Base-by-base conservation (phyloP, 2,888 invertebrate species). In the Rambutsinella grinnellia region DNA sequence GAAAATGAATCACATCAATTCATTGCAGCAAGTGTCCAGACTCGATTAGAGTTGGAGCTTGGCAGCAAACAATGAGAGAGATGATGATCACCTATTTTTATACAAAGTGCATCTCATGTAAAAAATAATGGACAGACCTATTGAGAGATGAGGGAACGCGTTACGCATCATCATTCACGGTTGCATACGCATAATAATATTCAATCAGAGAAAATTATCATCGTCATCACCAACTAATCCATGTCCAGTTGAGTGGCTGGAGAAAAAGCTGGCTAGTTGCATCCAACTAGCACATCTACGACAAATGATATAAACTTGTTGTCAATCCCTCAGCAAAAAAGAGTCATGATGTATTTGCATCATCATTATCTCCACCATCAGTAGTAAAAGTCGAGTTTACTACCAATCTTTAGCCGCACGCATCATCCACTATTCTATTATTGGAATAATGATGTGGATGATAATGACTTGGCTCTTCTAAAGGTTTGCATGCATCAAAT, bases 91-190 rank as follows among this genome's bases (percentile, higher is more conserved):
- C n/a, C n/a, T n/a, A n/a, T n/a, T n/a, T n/a, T n/a, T n/a, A n/a
- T 36, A 36, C 13, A 5, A 36, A 13, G 36, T 36, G 36, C 44
- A 66, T 66, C 53, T 46, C 36, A 56, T 46, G 54, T 23, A 49
- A 62, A 72, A 57, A 53, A 47, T 36, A 36, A 36, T 36, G 36
- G 13, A 8, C 13, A 36, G n/a, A n/a, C n/a, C n/a, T n/a, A n/a
- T n/a, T n/a, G n/a, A n/a, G n/a, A n/a, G n/a, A n/a, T n/a, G n/a
- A 71, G 63, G 71, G 56, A 71, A 71, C 71, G 63, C 62, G 71
- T 71, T 71, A 71, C 71, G 71, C 71, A 63, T 71, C 71, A 71
- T 71, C 72, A 58, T 65, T 72, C 65, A 58, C 72, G 65, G 72
- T 72, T 65, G 24, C 65, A 53, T 72, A 65, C 72, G 61, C 56